Percentiles rank a stretch among this genome's conserved stretches.
phyloP scores from a whole-genome alignment of 1,140 invertebrate genomes.

The Meloidogyne floridensis region DNA sequence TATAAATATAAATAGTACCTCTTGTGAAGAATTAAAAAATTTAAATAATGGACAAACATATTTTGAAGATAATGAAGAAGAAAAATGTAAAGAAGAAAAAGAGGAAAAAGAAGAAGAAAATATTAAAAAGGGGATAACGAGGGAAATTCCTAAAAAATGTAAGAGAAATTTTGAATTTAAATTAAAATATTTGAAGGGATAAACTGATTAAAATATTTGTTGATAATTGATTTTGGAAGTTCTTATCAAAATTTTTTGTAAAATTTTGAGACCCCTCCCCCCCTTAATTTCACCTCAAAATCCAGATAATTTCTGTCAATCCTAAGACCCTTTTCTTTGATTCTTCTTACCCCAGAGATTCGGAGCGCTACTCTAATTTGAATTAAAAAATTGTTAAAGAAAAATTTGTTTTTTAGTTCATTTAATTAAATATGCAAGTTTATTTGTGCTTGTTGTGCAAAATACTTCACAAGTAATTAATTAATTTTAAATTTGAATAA shows the following conservation, averaged over 20 bases:
- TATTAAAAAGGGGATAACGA: not conserved
- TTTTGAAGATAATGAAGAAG: not conserved
- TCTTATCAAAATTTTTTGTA: no score
- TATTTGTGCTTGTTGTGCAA: conserved; percentile 61
- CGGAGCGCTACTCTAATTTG: no score
- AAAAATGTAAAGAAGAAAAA: not conserved
- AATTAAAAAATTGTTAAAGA: no score
- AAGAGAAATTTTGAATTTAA: not conserved
- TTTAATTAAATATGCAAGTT: conserved; percentile 58
- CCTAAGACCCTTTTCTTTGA: no score
- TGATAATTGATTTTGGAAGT: no score
- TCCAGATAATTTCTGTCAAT: no score
- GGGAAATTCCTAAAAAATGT: not conserved
- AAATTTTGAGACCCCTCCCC: no score
- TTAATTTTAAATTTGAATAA: conserved; percentile 20
- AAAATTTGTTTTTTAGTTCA: not conserved
- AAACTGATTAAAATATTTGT: no score
- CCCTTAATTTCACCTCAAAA: no score
- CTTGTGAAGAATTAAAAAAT: not conserved
- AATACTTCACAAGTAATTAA: conserved; percentile 55
- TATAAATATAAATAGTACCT: not conserved
- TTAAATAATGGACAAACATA: not conserved
- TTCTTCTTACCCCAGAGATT: no score
- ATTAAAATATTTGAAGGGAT: no score
- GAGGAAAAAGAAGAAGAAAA: not conserved